These are phyloP conservation scores for Eupeodes luniger DNA, from an alignment of 2,888 invertebrate species.

Conservation along the genomic window DNA sequence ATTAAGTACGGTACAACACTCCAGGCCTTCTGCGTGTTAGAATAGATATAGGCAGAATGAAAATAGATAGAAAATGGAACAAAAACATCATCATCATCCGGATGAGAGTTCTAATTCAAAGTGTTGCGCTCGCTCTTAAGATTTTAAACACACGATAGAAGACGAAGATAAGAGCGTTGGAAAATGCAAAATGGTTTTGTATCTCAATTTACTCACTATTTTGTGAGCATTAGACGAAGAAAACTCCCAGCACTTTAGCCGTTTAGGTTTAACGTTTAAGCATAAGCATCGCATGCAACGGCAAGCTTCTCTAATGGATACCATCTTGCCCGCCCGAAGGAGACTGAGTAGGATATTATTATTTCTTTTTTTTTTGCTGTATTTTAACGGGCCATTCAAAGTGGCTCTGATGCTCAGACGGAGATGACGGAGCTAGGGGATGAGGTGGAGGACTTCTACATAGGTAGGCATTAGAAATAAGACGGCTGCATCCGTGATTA, in stretches of 20 bases:
- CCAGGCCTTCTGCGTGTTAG: slow-evolving; percentile 29
- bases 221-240: slow-evolving; percentile 66
- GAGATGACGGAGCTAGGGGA: not conserved
- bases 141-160: slow-evolving; percentile 62
- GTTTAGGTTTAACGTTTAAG: slow-evolving; percentile 20
- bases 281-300: slow-evolving; percentile 38
- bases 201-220: slow-evolving; percentile 74
- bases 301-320: slow-evolving; percentile 60
- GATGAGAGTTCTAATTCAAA: slow-evolving; percentile 56
- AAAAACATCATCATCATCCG: slow-evolving; percentile 27
- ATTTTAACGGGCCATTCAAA: slow-evolving; percentile 55
- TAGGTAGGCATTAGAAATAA: slow-evolving; percentile 48
- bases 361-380: slow-evolving; percentile 4
- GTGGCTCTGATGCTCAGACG: slow-evolving; percentile 56
- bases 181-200: slow-evolving; percentile 73
- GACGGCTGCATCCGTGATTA: slow-evolving; percentile 65
- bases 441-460: not conserved
- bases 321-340: slow-evolving; percentile 52
- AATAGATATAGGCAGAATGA: slow-evolving; percentile 2
- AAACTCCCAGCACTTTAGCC: slow-evolving; percentile 69
- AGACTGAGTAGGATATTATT: slow-evolving; percentile 39
- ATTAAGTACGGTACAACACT: slow-evolving; percentile 43
- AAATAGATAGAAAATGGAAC: slow-evolving; percentile 24
- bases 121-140: slow-evolving; percentile 63
- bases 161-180: slow-evolving; percentile 43